Evolutionary conservation across 2,797 vertebrate species (phyloP), one percentile per base, ranked within the genome.

Genomic region (Diceros bicornis): DNA sequence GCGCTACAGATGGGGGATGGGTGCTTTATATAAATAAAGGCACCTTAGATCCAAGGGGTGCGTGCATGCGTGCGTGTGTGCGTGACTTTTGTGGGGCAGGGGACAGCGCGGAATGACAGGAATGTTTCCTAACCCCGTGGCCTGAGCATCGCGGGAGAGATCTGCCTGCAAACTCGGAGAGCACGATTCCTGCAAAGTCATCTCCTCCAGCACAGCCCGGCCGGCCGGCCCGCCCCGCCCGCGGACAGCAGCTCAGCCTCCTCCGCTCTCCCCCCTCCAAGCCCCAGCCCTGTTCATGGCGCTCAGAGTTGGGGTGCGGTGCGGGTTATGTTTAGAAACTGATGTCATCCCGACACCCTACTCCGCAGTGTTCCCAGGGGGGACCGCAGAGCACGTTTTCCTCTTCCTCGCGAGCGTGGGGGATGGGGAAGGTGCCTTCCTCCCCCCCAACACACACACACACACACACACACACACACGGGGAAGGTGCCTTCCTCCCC

Each of bases 291-390:
- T 17, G 91, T 96, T 71, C 61, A 7, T 17, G 6, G 93, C 50
- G 69, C 96, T 71, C 79, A 50, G 96, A 98, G 89, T 97, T 97
- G 97, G 97, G 98, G 97, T 98, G 98, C 96, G 84, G 95, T 95
- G 91, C 77, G 0, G 52, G 68, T 96, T 98, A 98, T 98, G 97
- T 98, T 97, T 98, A 98, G 98, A 97, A 94, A 95, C 97, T 98
- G 97, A 98, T 98, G 97, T 98, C 98, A 98, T 95, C 84, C 88
- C 77, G 84, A 97, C 97, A 97, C 97, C 98, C 98, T 97, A 97
- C 96, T 97, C 97, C 9, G 97, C 97, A 97, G 96, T 96, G 83
- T 90, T 97, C 90, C 77, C 68, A 75, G 79, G 81, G 94, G 91
- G 89, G 84, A 32, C 93, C 81, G 62, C 83, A 88, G 72, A 89